phyloP scores from a whole-genome alignment of 2,797 vertebrate genomes.

The Darevskia nairensis region DNA sequence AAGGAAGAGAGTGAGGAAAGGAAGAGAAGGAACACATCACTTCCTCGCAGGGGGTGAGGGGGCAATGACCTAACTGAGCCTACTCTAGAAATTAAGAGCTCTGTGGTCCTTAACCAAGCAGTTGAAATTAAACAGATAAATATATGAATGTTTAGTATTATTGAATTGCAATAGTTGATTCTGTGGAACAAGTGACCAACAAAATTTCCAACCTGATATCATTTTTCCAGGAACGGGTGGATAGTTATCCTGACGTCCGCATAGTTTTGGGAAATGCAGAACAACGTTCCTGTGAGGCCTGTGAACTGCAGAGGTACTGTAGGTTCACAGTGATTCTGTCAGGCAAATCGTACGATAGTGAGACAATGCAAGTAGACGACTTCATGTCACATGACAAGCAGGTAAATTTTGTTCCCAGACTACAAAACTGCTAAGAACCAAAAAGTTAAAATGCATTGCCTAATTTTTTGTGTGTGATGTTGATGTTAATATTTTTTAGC shows the following conservation, averaged over 20 bases:
- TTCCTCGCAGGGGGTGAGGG: no score
- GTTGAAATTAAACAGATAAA: no score
- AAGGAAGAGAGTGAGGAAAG: no score
- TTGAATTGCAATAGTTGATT: background rate
- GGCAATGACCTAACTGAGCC: no score
- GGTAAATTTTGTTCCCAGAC: constrained; percentile 71
- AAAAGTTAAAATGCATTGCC: background rate
- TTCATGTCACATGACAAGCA: constrained; percentile 86
- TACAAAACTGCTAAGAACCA: constrained; percentile 13
- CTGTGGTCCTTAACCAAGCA: no score
- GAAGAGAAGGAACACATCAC: no score
- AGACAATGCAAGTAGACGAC: constrained; percentile 81
- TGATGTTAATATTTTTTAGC: background rate
- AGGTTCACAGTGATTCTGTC: constrained; percentile 79
- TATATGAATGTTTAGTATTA: background rate
- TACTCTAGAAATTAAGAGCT: no score
- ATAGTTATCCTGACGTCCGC: constrained; percentile 82
- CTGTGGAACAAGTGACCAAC: background rate
- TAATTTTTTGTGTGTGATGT: background rate
- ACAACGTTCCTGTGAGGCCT: constrained; percentile 79
- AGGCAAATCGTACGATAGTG: constrained; percentile 79
- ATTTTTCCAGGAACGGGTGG: constrained; percentile 81
- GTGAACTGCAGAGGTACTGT: constrained; percentile 78
- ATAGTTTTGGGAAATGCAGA: constrained; percentile 47
- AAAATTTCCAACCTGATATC: constrained; percentile 28